Conservation (phyloP, 2,113 vertebrate species). For the Shinisaurus crocodilurus region DNA sequence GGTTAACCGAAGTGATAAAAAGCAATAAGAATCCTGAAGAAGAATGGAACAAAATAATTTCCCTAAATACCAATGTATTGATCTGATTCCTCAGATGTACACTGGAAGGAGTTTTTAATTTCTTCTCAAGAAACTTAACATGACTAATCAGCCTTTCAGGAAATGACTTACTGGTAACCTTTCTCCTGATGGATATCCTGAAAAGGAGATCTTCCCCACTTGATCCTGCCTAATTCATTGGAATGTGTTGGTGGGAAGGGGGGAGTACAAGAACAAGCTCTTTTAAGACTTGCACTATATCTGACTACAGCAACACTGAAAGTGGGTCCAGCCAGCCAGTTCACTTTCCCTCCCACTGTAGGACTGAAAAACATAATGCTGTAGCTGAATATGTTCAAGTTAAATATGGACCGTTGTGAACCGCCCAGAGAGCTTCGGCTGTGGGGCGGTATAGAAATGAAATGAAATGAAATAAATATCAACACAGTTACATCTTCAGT, state of each 20-base stretch:
- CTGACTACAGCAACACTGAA: too few relatives aligned
- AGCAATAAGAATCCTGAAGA: not conserved
- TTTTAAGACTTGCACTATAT: not conserved
- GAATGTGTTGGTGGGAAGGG: not conserved
- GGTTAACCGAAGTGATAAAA: conserved; percentile 12
- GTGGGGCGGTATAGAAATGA: too few relatives aligned
- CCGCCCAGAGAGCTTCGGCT: too few relatives aligned
- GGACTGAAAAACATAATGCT: not conserved
- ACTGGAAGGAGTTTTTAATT: not conserved
- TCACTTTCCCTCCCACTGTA: too few relatives aligned
- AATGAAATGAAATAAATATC: too few relatives aligned
- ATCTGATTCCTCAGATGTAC: not conserved
- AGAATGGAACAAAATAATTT: not conserved
- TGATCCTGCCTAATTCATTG: not conserved
- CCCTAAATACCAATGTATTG: not conserved
- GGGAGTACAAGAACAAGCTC: too few relatives aligned
- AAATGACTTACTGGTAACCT: not conserved
- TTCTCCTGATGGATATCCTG: not conserved
- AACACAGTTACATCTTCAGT: too few relatives aligned
- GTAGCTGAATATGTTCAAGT: too few relatives aligned
- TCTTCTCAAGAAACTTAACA: not conserved
- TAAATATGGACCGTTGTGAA: too few relatives aligned
- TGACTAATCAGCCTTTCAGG: not conserved
- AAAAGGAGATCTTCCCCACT: not conserved
- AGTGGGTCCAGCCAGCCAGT: not conserved